A percentile compares a stretch with the other conserved stretches of the same genome.
phyloP scores from a whole-genome alignment of 2,888 invertebrate species.

The Stomorhina lunata region DNA sequence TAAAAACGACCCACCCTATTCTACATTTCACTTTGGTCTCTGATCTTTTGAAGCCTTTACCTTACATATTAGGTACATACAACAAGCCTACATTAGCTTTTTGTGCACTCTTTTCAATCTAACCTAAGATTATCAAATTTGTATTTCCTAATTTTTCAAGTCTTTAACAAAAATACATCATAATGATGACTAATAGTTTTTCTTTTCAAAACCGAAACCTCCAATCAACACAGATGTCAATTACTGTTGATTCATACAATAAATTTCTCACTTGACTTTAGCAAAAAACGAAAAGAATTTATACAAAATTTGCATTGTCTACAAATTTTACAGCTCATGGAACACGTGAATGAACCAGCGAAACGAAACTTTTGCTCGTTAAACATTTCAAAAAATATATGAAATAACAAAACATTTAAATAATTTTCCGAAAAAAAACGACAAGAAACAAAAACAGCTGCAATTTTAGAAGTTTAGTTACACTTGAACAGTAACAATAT shows the following conservation, averaged over 20 bases:
- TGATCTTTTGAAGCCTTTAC: no score
- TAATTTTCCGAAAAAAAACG: constrained; percentile 4
- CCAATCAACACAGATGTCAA: constrained; percentile 12
- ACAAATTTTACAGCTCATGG: constrained; percentile 39
- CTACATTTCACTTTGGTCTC: no score
- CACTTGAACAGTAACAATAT: constrained; percentile 33
- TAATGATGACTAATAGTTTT: constrained; percentile 32
- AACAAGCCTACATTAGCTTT: no score
- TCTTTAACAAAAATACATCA: neutral
- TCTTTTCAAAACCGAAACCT: neutral
- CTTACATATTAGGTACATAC: no score
- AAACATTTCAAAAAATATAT: neutral
- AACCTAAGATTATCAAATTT: no score
- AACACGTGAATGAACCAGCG: constrained; percentile 37
- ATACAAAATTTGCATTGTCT: constrained; percentile 35
- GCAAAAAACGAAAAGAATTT: no score
- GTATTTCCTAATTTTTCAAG: neutral
- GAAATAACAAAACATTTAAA: constrained; percentile 13
- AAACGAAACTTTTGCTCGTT: neutral
- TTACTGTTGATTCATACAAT: constrained; percentile 42
- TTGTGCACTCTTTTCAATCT: no score
- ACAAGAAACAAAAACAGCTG: constrained; percentile 49
- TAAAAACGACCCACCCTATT: no score
- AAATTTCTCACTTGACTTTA: constrained; percentile 47
- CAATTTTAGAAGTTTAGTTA: constrained; percentile 50